Conservation (phyloP, 2,113 vertebrate species). For the Oreochromis tanganicae region DNA sequence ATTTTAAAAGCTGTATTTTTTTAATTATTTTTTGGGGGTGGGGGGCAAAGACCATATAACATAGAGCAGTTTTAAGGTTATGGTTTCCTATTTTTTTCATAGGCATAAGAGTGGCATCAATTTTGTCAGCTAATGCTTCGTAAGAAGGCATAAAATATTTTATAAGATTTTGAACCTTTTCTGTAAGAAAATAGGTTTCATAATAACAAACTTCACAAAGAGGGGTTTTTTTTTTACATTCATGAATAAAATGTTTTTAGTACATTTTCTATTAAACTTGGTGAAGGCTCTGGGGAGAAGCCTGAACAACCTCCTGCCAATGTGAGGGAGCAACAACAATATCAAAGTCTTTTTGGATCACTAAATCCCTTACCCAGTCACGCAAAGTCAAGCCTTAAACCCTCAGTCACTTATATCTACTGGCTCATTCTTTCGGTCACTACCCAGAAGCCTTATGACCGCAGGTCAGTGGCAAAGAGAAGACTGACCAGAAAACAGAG, state of each 20-base stretch:
- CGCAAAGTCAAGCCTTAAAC: not conserved
- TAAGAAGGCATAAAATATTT: not conserved
- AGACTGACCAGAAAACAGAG: not conserved
- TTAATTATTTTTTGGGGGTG: rapidly evolving
- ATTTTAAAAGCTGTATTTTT: not conserved
- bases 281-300: not conserved
- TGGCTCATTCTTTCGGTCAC: conserved; percentile 33
- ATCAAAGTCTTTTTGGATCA: conserved; percentile 39
- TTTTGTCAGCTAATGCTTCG: not conserved
- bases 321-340: not conserved
- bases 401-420: conserved; percentile 1
- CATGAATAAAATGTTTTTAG: not conserved
- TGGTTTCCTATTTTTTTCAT: not conserved
- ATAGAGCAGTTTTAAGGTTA: not conserved
- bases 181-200: not conserved
- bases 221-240: not conserved
- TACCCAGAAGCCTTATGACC: conserved; percentile 5
- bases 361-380: conserved; percentile 19
- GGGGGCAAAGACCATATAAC: not conserved
- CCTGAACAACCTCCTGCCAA: not conserved
- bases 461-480: not conserved
- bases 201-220: not conserved
- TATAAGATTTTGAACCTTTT: not conserved
- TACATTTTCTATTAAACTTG: not conserved
- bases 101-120: not conserved